Percentiles rank a stretch among this genome's conserved stretches.
phyloP scores from a whole-genome alignment of 2,888 invertebrate genomes.

The Melieria crassipennis region DNA sequence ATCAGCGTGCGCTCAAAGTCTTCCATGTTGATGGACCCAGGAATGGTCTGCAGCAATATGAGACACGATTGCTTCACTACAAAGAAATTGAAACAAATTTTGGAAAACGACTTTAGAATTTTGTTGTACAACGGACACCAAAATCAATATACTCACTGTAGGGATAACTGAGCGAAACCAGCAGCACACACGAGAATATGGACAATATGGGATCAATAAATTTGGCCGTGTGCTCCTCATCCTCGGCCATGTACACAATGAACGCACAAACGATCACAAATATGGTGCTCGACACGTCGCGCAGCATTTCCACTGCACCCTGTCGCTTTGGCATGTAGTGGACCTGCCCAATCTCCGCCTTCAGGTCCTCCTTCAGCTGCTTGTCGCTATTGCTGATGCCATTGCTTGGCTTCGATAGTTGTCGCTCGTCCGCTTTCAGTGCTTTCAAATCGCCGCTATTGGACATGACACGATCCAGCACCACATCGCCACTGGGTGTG shows the following conservation, averaged over 20 bases:
- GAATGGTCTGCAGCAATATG: slow-evolving; percentile 91
- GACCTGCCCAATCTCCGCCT: slow-evolving; percentile 44
- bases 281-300: slow-evolving; percentile 75
- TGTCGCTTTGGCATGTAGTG: slow-evolving; percentile 66
- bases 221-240: slow-evolving; percentile 72
- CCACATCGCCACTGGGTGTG: slow-evolving; percentile 71
- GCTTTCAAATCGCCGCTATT: slow-evolving; percentile 49
- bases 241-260: slow-evolving; percentile 70
- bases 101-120: slow-evolving; percentile 1
- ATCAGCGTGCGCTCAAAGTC: slow-evolving; percentile 73
- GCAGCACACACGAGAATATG: slow-evolving; percentile 76
- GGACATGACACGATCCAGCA: slow-evolving; percentile 68
- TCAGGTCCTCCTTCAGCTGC: slow-evolving; percentile 50
- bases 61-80: slow-evolving; percentile 89
- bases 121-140: background rate
- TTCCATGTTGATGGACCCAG: slow-evolving; percentile 84
- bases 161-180: slow-evolving; percentile 81
- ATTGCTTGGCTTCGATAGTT: slow-evolving; percentile 65
- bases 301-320: slow-evolving; percentile 71
- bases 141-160: slow-evolving; percentile 72
- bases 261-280: slow-evolving; percentile 77
- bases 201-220: slow-evolving; percentile 80
- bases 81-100: slow-evolving; percentile 39
- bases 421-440: slow-evolving; percentile 63
- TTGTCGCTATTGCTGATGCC: slow-evolving; percentile 44